Evolutionary conservation across 2,113 vertebrate species (phyloP), one percentile per base, ranked within the genome.

Genomic region (Crocuta crocuta): DNA sequence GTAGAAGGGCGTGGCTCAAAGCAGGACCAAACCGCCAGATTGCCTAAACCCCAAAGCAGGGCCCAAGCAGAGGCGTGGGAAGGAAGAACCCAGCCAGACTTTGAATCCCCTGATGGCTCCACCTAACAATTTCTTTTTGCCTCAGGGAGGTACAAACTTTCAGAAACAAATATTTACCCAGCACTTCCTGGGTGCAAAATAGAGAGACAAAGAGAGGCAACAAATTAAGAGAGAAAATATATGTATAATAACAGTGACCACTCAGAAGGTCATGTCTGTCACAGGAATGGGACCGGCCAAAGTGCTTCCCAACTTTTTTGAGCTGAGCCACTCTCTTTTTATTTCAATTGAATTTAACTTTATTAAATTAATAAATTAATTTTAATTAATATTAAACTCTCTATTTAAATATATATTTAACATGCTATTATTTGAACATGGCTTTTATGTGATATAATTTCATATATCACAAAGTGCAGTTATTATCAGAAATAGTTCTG

Each of bases 151-250:
- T n/a, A 23, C 50, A 78, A 83, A 50, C 24, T 90, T 81, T 58
- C 45, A 80, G 63, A 78, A 89, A 61, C 12, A 80, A 87, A n/a
- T 79, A 63, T 70, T 97, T 93, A 91, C 83, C 12, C 33, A 89
- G 58, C 3, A 39, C 28, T 87, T 85, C 68, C 23, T 78, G 33
- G 10, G n/a, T 79, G 35, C 39, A 89, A 94, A 55, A 76, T 55
- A 71, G 10, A 81, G 13, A 76, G 48, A 78, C 6, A n/a, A 53
- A 93, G 58, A 26, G 31, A 89, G 15, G 48, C 24, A 81, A 63
- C 11, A 26, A 63, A 28, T 73, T 45, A 71, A 63, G 73, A 55
- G 19, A 78, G 55, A 24, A 65, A 63, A 68, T 19, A 28, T n/a
- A 19, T 90, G 26, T n/a, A 31, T 65, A 68, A 68, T 53, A 65